Conservation (phyloP, 2,888 invertebrate species). For the Aplocera efformata region DNA sequence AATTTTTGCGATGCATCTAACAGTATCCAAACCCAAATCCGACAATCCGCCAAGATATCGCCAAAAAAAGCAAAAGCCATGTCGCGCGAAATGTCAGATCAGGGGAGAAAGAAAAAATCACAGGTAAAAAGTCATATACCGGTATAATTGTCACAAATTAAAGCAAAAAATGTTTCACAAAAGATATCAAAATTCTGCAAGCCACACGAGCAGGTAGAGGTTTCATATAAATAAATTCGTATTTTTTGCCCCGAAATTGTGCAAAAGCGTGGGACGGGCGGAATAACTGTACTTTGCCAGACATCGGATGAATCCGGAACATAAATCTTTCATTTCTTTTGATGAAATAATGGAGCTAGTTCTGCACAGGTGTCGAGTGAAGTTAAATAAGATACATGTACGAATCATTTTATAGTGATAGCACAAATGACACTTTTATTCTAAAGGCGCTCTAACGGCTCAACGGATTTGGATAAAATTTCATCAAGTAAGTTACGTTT, state of each 20-base stretch:
- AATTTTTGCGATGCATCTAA: slow-evolving; percentile 45
- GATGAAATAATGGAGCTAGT: slow-evolving; percentile 19
- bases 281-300: slow-evolving; percentile 67
- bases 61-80: slow-evolving; percentile 64
- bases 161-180: slow-evolving; percentile 74
- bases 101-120: slow-evolving; percentile 55
- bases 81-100: slow-evolving; percentile 69
- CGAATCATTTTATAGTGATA: too few species aligned
- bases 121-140: slow-evolving; percentile 81
- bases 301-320: slow-evolving; percentile 47
- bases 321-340: slow-evolving; percentile 47
- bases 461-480: too few species aligned
- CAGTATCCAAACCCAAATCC: slow-evolving; percentile 53
- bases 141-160: slow-evolving; percentile 81
- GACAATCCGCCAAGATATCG: slow-evolving; percentile 46
- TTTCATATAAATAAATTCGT: slow-evolving; percentile 63
- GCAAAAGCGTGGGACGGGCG: slow-evolving; percentile 76
- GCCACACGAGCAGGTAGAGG: slow-evolving; percentile 79
- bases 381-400: too few species aligned
- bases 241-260: slow-evolving; percentile 64
- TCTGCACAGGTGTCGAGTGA: background rate
- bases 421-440: too few species aligned
- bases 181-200: slow-evolving; percentile 80
- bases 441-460: too few species aligned
- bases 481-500: too few species aligned